Base-by-base conservation (phyloP, 2,113 vertebrate species). In the Xyrauchen texanus region DNA sequence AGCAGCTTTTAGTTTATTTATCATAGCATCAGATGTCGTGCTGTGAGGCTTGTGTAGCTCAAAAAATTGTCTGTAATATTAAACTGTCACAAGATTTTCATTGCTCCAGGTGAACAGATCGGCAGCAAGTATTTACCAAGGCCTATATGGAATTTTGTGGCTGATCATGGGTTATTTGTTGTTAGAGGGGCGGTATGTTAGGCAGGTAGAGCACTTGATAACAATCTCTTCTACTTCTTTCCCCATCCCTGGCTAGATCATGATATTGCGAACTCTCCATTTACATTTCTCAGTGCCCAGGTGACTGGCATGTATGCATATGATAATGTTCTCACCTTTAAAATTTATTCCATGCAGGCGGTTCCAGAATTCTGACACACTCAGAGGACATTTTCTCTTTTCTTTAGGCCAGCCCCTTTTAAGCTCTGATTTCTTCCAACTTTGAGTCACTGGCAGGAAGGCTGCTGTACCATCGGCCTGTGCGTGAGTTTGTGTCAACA, bases 271-370 rank as follows among this genome's bases (percentile, higher is more conserved):
- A 7, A 44, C 55, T 68, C 61, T 75, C 16, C 80, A 66, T 21
- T 76, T 83, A 12, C 77, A 45, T 44, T 63, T 70, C n/a, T 76
- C 10, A 2, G 63, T 77, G 58, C 69, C 73, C 5, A 65, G 12
- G 63, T 81, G 55, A 15, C 57, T 13, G 5, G 73, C 65, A 78
- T 81, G 78, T 7, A 81, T 45, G 0, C 6, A 4, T 70, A 81
- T 57, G 7, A 77, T 3, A 10, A 73, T 84, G 12, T 77, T 84
- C 63, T 81, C 78, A 67, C 74, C 74, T 81, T 81, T 80, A 15
- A 81, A 78, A 8, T 74, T 68, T 10, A 68, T 72, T 51, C 68
- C 62, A 47, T 78, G 60, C 9, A 74, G 65, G 57, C 81, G 68
- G 12, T 78, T 77, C 68, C 72, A 77, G 49, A 71, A 76, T 68